These are phyloP conservation scores for Stercorarius parasiticus DNA, from an alignment of 2,113 vertebrate genomes.

Conservation along the genomic window DNA sequence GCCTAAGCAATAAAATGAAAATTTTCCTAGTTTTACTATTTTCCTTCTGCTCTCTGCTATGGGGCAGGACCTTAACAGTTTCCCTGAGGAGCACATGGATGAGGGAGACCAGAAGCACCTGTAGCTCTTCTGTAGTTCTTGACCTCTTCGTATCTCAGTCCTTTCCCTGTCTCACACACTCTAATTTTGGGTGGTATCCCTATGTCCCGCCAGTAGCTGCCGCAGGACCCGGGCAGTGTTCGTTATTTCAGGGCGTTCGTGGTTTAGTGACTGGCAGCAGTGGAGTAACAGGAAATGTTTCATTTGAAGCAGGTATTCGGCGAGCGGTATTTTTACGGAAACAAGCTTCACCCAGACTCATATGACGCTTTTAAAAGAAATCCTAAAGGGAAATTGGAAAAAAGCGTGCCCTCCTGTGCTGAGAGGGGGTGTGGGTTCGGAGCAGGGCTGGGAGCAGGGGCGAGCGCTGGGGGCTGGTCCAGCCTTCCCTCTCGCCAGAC, in stretches of 20 bases:
- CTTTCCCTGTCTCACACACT: not conserved
- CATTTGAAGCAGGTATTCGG: not conserved
- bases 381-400: not conserved
- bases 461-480: fast-evolving
- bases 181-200: not conserved
- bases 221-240: not conserved
- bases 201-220: not conserved
- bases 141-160: not conserved
- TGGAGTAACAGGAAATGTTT: not conserved
- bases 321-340: not conserved
- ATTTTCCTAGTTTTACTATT: not conserved
- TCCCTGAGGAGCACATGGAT: not conserved
- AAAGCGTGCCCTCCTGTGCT: not conserved
- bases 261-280: not conserved
- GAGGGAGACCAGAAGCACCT: not conserved
- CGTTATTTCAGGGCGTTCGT: not conserved
- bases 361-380: not conserved
- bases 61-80: not conserved
- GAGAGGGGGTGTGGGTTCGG: not conserved
- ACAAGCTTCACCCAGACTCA: fast-evolving
- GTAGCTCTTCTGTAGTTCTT: not conserved
- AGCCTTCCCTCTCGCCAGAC: not conserved
- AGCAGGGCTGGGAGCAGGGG: not conserved
- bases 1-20: not conserved
- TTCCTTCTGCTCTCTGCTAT: not conserved